These are phyloP conservation scores for Pao palembangensis DNA, from an alignment of 2,113 vertebrate genomes.

Conservation along the genomic window DNA sequence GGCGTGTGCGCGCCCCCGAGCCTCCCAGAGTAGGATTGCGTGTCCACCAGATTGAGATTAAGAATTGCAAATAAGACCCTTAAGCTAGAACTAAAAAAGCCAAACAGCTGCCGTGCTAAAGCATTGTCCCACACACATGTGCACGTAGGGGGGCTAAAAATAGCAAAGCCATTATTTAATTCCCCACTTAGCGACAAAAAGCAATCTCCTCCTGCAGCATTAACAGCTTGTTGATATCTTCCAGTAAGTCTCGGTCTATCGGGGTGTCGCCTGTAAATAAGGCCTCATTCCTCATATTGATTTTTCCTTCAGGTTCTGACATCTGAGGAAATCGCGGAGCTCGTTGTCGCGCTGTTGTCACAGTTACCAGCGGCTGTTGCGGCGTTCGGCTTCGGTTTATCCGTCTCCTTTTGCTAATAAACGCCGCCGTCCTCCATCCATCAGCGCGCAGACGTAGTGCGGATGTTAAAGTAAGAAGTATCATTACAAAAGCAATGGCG, in stretches of 20 bases:
- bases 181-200: constrained; percentile 48
- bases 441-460: neutral
- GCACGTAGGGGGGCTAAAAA: constrained; percentile 14
- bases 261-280: constrained; percentile 58
- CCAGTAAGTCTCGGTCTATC: constrained; percentile 50
- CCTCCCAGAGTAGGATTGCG: constrained; percentile 2
- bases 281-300: constrained; percentile 64
- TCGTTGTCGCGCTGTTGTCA: constrained; percentile 26
- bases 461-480: neutral
- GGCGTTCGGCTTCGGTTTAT: constrained; percentile 17
- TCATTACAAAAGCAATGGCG: too few species aligned
- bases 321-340: constrained; percentile 57
- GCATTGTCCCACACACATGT: neutral
- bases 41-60: constrained; percentile 21
- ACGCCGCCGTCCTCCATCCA: constrained; percentile 5
- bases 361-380: constrained; percentile 25
- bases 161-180: constrained; percentile 36
- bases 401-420: constrained; percentile 25
- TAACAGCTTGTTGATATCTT: constrained; percentile 55
- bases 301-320: constrained; percentile 60
- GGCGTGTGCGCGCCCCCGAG: neutral
- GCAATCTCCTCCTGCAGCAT: constrained; percentile 52
- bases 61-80: constrained; percentile 9
- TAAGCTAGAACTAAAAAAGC: constrained; percentile 15
- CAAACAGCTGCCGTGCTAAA: constrained; percentile 43